phyloP scores from a whole-genome alignment of 2,797 vertebrate genomes.

The Anableps anableps region DNA sequence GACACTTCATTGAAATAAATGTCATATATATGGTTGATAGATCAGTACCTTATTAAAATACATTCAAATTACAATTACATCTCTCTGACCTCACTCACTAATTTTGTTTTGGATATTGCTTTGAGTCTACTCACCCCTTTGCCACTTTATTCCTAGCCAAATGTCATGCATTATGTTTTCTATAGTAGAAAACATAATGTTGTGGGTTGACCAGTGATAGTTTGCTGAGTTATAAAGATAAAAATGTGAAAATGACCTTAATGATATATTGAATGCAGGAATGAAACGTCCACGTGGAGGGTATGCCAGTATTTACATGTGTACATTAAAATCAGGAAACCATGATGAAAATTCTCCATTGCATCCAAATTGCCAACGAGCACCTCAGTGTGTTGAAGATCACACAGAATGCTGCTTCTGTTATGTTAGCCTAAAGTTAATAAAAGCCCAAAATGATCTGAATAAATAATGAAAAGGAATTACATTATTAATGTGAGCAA shows the following conservation, averaged over 20 bases:
- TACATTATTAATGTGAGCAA: conserved; percentile 10
- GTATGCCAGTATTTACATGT: conserved; percentile 34
- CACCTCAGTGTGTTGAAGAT: background rate
- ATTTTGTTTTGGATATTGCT: background rate
- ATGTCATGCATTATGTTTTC: background rate
- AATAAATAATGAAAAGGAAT: conserved; percentile 3
- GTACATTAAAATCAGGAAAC: conserved; percentile 13
- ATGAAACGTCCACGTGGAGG: background rate
- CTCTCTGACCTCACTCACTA: background rate
- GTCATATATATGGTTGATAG: background rate
- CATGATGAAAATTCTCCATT: conserved; percentile 3
- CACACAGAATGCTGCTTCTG: background rate
- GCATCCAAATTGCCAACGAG: background rate
- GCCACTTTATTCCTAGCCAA: background rate
- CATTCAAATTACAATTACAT: background rate
- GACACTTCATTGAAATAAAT: background rate
- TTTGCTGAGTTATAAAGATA: background rate
- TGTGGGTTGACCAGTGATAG: background rate
- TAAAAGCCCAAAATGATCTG: conserved; percentile 1
- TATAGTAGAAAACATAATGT: background rate
- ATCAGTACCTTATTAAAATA: background rate
- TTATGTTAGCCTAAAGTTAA: background rate
- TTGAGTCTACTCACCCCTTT: background rate
- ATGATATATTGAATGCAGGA: background rate
- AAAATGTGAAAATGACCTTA: background rate